These are phyloP conservation scores for Norana najaformis DNA, from an alignment of 2,888 invertebrate species.

Conservation along the genomic window DNA sequence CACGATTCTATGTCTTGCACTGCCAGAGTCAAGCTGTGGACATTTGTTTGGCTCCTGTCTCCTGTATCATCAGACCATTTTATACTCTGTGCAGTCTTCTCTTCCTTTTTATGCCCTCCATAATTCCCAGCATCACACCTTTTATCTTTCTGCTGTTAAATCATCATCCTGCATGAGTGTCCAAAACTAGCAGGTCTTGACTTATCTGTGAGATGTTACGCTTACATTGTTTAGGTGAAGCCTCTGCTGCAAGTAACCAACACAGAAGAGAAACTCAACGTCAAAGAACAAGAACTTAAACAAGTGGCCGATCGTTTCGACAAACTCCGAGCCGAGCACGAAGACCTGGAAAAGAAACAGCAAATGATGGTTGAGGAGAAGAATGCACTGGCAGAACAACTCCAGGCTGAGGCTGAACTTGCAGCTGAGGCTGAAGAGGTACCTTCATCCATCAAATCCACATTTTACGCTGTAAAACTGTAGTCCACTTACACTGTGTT, in stretches of 20 bases:
- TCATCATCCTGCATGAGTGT: background rate
- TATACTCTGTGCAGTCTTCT: background rate
- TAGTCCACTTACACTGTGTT: background rate
- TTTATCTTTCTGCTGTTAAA: background rate
- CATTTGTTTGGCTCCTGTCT: background rate
- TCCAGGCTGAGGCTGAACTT: conserved; percentile 94
- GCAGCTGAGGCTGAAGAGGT: conserved; percentile 92
- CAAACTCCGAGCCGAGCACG: conserved; percentile 69
- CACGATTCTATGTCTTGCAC: background rate
- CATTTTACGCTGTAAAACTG: background rate
- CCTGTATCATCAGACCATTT: background rate
- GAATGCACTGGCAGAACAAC: conserved; percentile 87
- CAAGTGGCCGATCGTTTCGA: conserved; percentile 55
- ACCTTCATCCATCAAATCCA: conserved; percentile 14
- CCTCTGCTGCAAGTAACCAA: conserved; percentile 96
- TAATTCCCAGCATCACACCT: background rate
- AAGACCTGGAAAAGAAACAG: conserved; percentile 67
- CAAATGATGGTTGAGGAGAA: conserved; percentile 83
- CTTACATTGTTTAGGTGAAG: conserved; percentile 68
- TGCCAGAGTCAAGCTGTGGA: background rate
- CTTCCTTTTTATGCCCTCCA: background rate
- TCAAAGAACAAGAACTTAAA: conserved; percentile 94
- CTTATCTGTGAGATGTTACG: background rate
- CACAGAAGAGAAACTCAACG: conserved; percentile 94
- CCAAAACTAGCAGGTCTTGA: background rate